phyloP scores from a whole-genome alignment of 1,140 invertebrate genomes.

The Papilio helenus region DNA sequence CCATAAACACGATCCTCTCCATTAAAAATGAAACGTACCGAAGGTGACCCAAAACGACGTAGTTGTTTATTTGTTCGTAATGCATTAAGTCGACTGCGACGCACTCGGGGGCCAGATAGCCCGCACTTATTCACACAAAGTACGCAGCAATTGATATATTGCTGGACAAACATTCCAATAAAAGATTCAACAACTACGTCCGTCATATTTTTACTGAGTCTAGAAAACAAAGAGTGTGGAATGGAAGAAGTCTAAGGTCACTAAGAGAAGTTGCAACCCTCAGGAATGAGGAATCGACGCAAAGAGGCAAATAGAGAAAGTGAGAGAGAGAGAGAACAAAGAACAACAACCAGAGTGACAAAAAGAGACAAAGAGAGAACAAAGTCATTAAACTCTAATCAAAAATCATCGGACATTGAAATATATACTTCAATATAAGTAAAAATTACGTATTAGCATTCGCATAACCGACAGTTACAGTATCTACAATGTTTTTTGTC shows the following conservation, averaged over 20 bases:
- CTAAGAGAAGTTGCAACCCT: too few relatives aligned
- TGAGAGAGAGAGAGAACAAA: too few relatives aligned
- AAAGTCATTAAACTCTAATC: background rate
- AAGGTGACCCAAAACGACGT: background rate
- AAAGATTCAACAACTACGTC: background rate
- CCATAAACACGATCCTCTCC: background rate
- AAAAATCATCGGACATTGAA: background rate
- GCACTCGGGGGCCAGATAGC: background rate
- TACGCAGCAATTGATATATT: background rate
- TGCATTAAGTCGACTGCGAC: background rate
- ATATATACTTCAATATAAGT: background rate
- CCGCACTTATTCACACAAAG: background rate
- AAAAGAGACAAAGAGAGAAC: too few relatives aligned
- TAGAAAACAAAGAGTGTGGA: background rate
- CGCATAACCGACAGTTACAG: background rate
- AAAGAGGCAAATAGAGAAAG: too few relatives aligned
- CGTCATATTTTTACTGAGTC: background rate
- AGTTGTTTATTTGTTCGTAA: background rate
- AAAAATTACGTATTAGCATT: background rate
- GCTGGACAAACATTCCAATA: background rate
- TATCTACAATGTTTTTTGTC: conserved; percentile 12
- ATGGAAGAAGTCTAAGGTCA: background rate
- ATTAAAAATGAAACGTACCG: background rate
- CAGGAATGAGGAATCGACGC: too few relatives aligned
- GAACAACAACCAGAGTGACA: too few relatives aligned